Evolutionary conservation across 1,140 invertebrate species (phyloP).

Genomic region (Procambarus virginalis): DNA sequence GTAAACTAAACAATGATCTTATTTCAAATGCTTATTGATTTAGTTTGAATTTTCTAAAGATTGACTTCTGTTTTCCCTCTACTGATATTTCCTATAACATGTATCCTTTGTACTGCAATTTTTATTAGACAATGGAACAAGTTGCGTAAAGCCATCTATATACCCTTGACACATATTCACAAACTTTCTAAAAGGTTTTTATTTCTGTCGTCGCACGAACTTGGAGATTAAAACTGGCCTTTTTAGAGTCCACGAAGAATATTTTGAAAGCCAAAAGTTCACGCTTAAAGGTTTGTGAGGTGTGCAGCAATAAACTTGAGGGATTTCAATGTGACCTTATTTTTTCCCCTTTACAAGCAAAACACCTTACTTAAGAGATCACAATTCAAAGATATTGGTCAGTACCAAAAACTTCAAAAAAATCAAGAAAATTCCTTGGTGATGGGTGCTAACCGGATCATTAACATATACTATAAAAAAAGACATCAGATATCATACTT

Average conservation of each 20-base stretch:
- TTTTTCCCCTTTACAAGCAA: background rate
- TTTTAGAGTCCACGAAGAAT: background rate
- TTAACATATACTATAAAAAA: no score
- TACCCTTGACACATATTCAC: background rate
- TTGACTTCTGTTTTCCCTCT: no score
- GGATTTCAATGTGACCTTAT: background rate
- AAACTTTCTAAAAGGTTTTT: constrained; percentile 6
- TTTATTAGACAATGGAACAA: no score
- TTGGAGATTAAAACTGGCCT: background rate
- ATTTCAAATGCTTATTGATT: no score
- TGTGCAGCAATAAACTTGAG: background rate
- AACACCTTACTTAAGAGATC: background rate
- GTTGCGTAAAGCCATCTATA: no score
- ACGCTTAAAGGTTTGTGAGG: background rate
- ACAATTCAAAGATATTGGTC: background rate
- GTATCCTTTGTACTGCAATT: no score
- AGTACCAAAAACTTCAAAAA: background rate
- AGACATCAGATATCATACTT: no score
- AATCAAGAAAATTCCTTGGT: background rate
- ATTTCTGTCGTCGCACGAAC: constrained; percentile 12
- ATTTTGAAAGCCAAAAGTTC: background rate
- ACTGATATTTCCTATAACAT: no score
- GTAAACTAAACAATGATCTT: no score
- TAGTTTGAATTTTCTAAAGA: no score
- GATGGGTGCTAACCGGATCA: no score